These are phyloP conservation scores for Cataglyphis albicans DNA, from an alignment of 2,888 invertebrate species.

Conservation along the genomic window DNA sequence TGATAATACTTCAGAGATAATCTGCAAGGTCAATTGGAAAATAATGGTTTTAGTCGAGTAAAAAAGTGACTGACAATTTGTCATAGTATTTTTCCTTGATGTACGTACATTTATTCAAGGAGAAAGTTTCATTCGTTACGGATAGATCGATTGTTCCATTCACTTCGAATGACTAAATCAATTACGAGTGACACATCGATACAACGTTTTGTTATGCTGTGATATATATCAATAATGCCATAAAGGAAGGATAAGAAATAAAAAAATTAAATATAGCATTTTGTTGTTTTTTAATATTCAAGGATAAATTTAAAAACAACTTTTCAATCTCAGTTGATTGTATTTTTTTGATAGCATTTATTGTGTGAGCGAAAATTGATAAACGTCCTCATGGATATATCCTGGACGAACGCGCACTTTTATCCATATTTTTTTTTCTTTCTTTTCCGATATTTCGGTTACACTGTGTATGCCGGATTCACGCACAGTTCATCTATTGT, in stretches of 20 bases:
- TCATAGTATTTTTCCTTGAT: neutral
- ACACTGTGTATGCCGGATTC: slow-evolving; percentile 25
- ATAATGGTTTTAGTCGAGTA: neutral
- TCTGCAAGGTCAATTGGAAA: neutral
- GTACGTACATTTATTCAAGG: neutral
- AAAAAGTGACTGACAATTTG: slow-evolving; percentile 1
- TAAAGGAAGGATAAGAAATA: neutral
- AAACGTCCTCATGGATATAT: neutral
- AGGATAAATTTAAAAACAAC: neutral
- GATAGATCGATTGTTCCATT: neutral
- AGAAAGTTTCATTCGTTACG: slow-evolving; percentile 17
- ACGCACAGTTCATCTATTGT: slow-evolving; percentile 54
- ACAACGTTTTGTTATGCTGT: neutral
- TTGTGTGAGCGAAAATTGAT: neutral
- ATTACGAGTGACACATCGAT: slow-evolving; percentile 12
- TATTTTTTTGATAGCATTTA: neutral
- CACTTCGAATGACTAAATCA: neutral
- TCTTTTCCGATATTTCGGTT: slow-evolving; percentile 6
- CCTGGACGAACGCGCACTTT: neutral
- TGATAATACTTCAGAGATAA: neutral
- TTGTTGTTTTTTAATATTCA: neutral
- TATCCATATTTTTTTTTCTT: neutral
- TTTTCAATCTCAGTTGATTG: neutral
- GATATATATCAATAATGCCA: neutral
- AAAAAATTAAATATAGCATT: neutral